Base-by-base conservation (phyloP, 2,113 vertebrate genomes). In the Climacteris rufus region DNA sequence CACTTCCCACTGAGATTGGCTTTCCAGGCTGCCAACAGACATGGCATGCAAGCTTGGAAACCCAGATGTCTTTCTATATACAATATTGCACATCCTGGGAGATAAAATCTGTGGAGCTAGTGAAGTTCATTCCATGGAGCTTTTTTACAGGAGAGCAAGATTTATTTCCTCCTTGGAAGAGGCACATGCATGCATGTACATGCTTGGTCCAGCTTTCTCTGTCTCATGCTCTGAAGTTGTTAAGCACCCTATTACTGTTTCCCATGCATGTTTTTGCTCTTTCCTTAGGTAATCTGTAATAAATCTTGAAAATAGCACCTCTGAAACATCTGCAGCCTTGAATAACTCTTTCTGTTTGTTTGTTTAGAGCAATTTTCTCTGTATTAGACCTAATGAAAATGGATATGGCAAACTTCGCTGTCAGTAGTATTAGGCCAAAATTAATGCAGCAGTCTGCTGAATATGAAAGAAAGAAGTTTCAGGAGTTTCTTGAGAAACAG, bases 401-500 rank as follows among this genome's bases (percentile, higher is more conserved):
- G 81, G 99, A 99, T 97, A 99, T 99, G 99, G 99, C 99, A 30
- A 99, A 99, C 98, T 99, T 99, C 93, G 98, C 99, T 60, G 94
- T 99, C 94, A 99, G 95, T 91, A 99, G 99, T 97, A 98, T 99
- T 93, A 97, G 99, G 89, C 99, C 99, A 39, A 99, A 99, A 94
- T 98, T 99, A 96, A 98, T 99, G 98, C 98, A 99, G 96, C 99
- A 99, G 77, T 99, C 99, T 6, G 99, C 98, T 47, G 99, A 99
- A 85, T 99, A 99, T n/a, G 99, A 99, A 97, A 98, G 99, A 95
- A 99, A 98, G 97, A 99, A 99, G 96, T 99, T 99, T 97, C 99
- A 99, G 94, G 98, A 98, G 83, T 98, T 99, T 92, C 96, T 99
- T 96, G 98, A 99, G 78, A 99, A 99, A 97, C 99, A 99, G 59